These are phyloP conservation scores for Caerostris darwini DNA, from an alignment of 1,140 invertebrate genomes.

Conservation along the genomic window DNA sequence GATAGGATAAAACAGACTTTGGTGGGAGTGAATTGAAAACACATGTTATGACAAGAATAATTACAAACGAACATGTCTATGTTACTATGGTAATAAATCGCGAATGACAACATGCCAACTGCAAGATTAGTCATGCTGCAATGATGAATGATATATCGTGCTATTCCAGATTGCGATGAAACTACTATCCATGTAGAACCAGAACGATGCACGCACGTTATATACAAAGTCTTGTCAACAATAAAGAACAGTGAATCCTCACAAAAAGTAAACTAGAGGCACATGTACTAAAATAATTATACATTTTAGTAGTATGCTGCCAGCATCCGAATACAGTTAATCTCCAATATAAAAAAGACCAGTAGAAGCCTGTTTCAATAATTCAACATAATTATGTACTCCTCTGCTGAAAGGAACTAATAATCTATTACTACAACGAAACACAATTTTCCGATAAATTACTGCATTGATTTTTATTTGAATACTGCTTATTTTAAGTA, in stretches of 20 bases:
- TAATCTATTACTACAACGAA: background rate
- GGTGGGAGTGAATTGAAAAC: slow-evolving; percentile 67
- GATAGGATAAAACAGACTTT: slow-evolving; percentile 32
- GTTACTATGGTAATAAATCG: slow-evolving; percentile 61
- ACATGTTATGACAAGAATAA: slow-evolving; percentile 74
- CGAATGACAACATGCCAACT: slow-evolving; percentile 71
- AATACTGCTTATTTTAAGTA: background rate
- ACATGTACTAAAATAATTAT: background rate
- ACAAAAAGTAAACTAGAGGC: slow-evolving; percentile 30
- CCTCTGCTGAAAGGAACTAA: background rate
- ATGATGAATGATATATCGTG: slow-evolving; percentile 66
- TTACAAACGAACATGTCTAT: slow-evolving; percentile 65
- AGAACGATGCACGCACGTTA: slow-evolving; percentile 22
- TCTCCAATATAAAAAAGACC: background rate
- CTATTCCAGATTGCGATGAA: slow-evolving; percentile 44
- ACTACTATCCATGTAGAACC: slow-evolving; percentile 1
- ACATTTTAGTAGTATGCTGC: background rate
- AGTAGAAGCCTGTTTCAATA: background rate
- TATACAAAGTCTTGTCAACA: slow-evolving; percentile 33
- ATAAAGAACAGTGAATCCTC: background rate
- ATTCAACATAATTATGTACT: background rate
- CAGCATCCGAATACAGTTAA: background rate
- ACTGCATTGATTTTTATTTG: background rate
- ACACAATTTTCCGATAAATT: background rate
- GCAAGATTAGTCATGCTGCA: slow-evolving; percentile 71